Evolutionary conservation across 2,113 vertebrate genomes (phyloP).

Genomic region (Stigmatopora nigra): DNA sequence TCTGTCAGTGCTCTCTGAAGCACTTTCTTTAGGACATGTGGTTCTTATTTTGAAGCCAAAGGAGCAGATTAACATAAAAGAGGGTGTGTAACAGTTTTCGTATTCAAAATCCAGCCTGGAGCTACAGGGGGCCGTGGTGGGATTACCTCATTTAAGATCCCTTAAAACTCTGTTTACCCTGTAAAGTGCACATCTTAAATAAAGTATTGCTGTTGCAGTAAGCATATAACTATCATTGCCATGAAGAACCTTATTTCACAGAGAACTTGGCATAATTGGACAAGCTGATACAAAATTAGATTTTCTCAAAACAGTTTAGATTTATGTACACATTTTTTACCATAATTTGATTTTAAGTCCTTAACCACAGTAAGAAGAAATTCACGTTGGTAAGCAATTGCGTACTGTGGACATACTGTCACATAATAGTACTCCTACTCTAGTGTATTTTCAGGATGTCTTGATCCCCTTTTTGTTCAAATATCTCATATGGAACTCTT

Average conservation of each 20-base stretch:
- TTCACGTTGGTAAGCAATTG: no score
- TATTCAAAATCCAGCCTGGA: constrained; percentile 59
- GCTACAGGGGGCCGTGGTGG: constrained; percentile 50
- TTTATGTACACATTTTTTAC: background rate
- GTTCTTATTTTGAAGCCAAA: constrained; percentile 70
- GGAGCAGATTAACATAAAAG: constrained; percentile 74
- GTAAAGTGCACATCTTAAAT: constrained; percentile 66
- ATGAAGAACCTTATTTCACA: constrained; percentile 32
- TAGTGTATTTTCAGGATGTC: no score
- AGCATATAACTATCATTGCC: constrained; percentile 41
- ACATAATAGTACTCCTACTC: no score
- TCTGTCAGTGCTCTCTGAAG: constrained; percentile 55
- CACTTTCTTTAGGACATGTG: constrained; percentile 67
- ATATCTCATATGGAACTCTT: no score
- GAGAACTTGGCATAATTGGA: constrained; percentile 16
- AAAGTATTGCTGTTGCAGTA: constrained; percentile 47
- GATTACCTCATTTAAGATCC: constrained; percentile 70
- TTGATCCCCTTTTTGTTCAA: no score
- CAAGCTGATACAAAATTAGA: background rate
- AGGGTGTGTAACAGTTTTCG: constrained; percentile 65
- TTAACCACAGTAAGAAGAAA: no score
- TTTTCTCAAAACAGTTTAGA: background rate
- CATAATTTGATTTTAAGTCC: no score
- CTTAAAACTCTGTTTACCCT: constrained; percentile 71
- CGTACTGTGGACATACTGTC: no score